phyloP scores from a whole-genome alignment of 2,113 vertebrate genomes.

The Neofelis nebulosa region DNA sequence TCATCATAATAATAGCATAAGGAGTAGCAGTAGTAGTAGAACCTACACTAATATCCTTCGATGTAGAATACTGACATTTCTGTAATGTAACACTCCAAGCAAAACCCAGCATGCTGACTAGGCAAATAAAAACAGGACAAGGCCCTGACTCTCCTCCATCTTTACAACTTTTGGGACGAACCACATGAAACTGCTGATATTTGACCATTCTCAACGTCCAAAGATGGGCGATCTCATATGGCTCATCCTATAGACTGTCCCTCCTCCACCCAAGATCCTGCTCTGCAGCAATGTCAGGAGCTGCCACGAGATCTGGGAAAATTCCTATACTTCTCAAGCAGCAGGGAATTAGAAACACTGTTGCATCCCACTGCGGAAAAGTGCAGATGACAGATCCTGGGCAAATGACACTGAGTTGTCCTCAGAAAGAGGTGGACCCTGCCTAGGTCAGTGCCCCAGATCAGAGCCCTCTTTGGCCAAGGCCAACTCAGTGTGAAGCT shows the following conservation, averaged over 20 bases:
- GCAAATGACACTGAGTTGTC: neutral
- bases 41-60: neutral
- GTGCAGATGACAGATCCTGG: neutral
- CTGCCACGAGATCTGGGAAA: neutral
- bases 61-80: neutral
- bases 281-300: neutral
- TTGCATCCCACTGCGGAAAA: neutral
- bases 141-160: neutral
- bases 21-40: neutral
- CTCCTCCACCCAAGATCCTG: neutral
- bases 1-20: neutral
- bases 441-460: neutral
- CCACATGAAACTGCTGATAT: neutral
- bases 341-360: neutral
- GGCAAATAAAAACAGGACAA: neutral
- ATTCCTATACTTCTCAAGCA: neutral
- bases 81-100: neutral
- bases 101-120: neutral
- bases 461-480: neutral
- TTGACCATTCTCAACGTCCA: neutral
- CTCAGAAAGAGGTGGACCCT: neutral
- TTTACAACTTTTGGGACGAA: neutral
- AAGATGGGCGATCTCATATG: neutral
- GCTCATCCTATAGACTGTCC: neutral
- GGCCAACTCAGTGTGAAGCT: neutral